Base-by-base conservation (phyloP, 2,888 invertebrate genomes). In the Pyrocoelia pectoralis region DNA sequence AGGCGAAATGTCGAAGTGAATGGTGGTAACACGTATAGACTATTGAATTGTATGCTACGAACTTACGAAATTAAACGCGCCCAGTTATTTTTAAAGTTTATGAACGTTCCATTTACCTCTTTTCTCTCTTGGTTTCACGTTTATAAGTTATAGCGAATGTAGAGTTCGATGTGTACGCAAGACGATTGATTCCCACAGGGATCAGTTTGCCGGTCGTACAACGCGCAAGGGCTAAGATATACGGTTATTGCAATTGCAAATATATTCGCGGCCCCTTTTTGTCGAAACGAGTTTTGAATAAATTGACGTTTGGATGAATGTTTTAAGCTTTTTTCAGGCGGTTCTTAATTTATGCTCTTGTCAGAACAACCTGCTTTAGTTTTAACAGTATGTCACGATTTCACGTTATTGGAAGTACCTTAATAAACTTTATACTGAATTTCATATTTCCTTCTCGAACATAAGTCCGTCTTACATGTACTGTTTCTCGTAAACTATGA, bases 181-280 rank as follows among this genome's bases (percentile, higher is more conserved):
- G 65, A 67, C 67, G 68, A 64, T 64, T 61, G 60, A 68, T 66
- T 66, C 68, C 61, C 68, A 55, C 52, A 55, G 64, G 68, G 57
- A 59, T 61, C 61, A 55, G 59, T 56, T 61, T 56, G 59, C 55
- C 49, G 51, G 53, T 43, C 65, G 61, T 61, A 65, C 50, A 65
- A 43, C 65, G 65, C 56, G 61, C 65, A 46, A 55, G 65, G 65
- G 61, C 58, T 63, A 71, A 74, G 74, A 74, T 74, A 74, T 74
- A 74, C 72, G 74, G 74, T 74, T 74, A 74, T 74, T 74, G 74
- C 74, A 74, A 74, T 74, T 74, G 74, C 73, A 73, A 73, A 74
- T 74, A 74, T 74, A 74, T 74, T 70, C 72, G 69, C 71, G 71
- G 69, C 62, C 71, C 69, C 70, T 68, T 71, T 72, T 72, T 70